Percentiles rank a stretch among this genome's conserved stretches.
These are phyloP conservation scores for Xiphophorus birchmanni DNA, from an alignment of 2,797 vertebrate genomes.

Conservation along the genomic window DNA sequence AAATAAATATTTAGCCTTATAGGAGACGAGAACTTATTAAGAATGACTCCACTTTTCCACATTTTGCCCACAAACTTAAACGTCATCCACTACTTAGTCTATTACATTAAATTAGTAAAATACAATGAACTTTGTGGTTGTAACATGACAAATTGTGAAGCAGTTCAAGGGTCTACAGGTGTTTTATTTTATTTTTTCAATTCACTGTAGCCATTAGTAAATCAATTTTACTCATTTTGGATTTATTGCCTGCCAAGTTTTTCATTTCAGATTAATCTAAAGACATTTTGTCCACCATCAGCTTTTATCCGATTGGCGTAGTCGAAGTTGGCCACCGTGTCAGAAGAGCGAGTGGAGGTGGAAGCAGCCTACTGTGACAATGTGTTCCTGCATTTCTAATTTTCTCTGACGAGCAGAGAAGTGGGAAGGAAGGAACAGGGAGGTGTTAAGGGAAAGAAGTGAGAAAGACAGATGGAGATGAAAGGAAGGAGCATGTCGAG, in stretches of 20 bases:
- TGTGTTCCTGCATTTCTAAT: constrained; percentile 74
- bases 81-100: not conserved
- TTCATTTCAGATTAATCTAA: not conserved
- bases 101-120: not conserved
- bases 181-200: not conserved
- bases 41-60: not conserved
- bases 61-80: not conserved
- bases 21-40: not conserved
- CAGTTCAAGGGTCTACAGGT: not conserved
- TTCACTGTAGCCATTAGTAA: not conserved
- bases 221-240: not conserved
- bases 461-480: constrained; percentile 67
- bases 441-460: constrained; percentile 65
- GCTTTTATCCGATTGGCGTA: constrained; percentile 2
- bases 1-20: not conserved
- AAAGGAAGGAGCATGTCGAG: constrained; percentile 45
- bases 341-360: constrained; percentile 70
- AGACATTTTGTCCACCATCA: constrained; percentile 2
- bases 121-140: not conserved
- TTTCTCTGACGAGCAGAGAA: constrained; percentile 56
- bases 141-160: not conserved
- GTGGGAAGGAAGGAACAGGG: constrained; percentile 63
- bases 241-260: constrained; percentile 1
- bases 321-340: constrained; percentile 42
- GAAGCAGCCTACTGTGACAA: constrained; percentile 69